These are phyloP conservation scores for Drosophila multiciliata DNA, from an alignment of 2,888 invertebrate genomes.

Conservation along the genomic window DNA sequence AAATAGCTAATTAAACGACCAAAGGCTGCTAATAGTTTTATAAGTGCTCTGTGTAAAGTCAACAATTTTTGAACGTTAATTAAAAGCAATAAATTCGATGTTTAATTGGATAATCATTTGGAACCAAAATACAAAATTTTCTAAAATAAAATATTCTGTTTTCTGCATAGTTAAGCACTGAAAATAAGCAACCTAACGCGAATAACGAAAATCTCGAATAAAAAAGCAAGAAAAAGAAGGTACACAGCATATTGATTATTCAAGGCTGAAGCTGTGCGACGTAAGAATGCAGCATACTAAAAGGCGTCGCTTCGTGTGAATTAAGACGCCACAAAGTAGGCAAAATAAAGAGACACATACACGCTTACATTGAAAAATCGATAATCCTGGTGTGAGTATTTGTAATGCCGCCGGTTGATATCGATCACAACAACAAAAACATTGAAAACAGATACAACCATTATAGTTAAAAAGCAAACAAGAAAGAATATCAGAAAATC, in stretches of 20 bases:
- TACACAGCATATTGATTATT: slow-evolving; percentile 50
- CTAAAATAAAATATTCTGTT: slow-evolving; percentile 1
- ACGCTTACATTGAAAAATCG: slow-evolving; percentile 63
- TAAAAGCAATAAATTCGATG: slow-evolving; percentile 17
- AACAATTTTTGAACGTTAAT: slow-evolving; percentile 3
- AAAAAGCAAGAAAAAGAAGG: not conserved
- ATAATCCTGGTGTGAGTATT: slow-evolving; percentile 54
- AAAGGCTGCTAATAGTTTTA: slow-evolving; percentile 1
- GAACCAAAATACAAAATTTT: slow-evolving; percentile 15
- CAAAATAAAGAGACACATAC: slow-evolving; percentile 32
- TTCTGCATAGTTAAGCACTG: not conserved
- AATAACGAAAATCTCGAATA: not conserved
- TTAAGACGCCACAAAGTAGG: slow-evolving; percentile 62
- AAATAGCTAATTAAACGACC: slow-evolving; percentile 12
- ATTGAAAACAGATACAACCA: slow-evolving; percentile 33
- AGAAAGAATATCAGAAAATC: slow-evolving; percentile 2
- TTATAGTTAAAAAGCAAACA: slow-evolving; percentile 10
- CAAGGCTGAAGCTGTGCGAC: slow-evolving; percentile 12
- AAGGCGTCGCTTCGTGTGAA: slow-evolving; percentile 30
- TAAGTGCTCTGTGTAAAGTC: not conserved
- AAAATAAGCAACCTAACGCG: not conserved
- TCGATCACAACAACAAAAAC: slow-evolving; percentile 45
- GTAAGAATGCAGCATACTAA: slow-evolving; percentile 44
- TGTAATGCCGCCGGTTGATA: slow-evolving; percentile 61
- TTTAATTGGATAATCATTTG: slow-evolving; percentile 20